These are phyloP conservation scores for Myiozetetes cayanensis DNA, from an alignment of 2,113 vertebrate species.

Conservation along the genomic window DNA sequence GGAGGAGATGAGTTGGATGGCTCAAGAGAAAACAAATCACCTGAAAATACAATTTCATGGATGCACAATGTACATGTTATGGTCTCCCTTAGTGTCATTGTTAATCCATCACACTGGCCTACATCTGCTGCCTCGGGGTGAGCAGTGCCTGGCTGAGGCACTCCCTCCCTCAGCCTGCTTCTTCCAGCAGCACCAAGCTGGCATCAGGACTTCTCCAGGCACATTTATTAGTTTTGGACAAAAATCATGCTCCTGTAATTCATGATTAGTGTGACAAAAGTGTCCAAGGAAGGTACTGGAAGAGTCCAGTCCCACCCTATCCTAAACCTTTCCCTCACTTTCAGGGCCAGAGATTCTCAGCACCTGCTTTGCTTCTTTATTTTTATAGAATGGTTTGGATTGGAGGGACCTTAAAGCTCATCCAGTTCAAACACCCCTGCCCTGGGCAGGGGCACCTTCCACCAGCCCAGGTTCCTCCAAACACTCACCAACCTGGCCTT, in stretches of 20 bases:
- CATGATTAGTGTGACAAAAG: not conserved
- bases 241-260: not conserved
- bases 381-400: not conserved
- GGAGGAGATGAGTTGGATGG: not conserved
- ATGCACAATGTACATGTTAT: not conserved
- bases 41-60: not conserved
- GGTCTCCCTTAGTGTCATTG: not conserved
- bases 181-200: not conserved
- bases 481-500: not conserved
- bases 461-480: not conserved
- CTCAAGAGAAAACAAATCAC: not conserved
- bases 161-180: not conserved
- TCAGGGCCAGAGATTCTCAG: not conserved
- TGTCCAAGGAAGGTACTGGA: not conserved
- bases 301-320: not conserved
- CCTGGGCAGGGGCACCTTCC: not conserved
- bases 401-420: not conserved
- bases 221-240: not conserved
- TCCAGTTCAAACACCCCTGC: fast-evolving
- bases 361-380: not conserved
- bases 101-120: not conserved
- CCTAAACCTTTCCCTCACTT: not conserved
- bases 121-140: not conserved
- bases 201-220: not conserved
- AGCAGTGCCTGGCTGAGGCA: not conserved